Evolutionary conservation across 2,113 vertebrate genomes (phyloP).

Genomic region (Helogale parvula): DNA sequence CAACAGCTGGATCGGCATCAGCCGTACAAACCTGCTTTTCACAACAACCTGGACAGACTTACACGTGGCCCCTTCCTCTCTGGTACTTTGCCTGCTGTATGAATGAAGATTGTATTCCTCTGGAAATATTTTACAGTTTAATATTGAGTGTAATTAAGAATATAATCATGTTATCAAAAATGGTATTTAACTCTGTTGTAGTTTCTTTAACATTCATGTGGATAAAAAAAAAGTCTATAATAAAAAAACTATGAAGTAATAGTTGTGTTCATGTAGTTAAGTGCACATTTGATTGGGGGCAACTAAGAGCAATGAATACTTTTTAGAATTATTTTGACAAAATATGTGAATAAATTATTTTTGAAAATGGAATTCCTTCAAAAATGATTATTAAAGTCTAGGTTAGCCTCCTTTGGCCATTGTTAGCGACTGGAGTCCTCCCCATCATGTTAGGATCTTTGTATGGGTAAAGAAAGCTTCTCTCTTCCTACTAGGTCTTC

Average conservation of each 20-base stretch:
- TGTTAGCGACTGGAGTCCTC: not conserved
- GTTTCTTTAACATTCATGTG: slow-evolving; percentile 99
- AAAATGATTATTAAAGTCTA: slow-evolving; percentile 68
- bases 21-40: slow-evolving; percentile 81
- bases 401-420: not conserved
- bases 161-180: slow-evolving; percentile 95
- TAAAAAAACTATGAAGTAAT: slow-evolving; percentile 86
- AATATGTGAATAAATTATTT: slow-evolving; percentile 59
- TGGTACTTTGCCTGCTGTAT: slow-evolving; percentile 90
- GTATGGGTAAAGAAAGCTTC: not conserved
- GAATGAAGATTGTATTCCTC: slow-evolving; percentile 89
- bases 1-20: slow-evolving; percentile 67
- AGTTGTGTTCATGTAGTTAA: slow-evolving; percentile 83
- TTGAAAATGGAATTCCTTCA: slow-evolving; percentile 63
- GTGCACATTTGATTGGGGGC: slow-evolving; percentile 66
- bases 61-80: slow-evolving; percentile 72
- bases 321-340: slow-evolving; percentile 69
- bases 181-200: slow-evolving; percentile 99
- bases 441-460: not conserved
- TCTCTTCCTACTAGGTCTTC: not conserved
- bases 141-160: slow-evolving; percentile 93
- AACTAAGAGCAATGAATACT: slow-evolving; percentile 30
- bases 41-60: slow-evolving; percentile 81
- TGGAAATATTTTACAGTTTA: slow-evolving; percentile 93
- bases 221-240: slow-evolving; percentile 97